A percentile compares a stretch with the other conserved stretches of the same genome.
Conservation (phyloP, 2,113 vertebrate genomes). For the Hystrix brachyura region DNA sequence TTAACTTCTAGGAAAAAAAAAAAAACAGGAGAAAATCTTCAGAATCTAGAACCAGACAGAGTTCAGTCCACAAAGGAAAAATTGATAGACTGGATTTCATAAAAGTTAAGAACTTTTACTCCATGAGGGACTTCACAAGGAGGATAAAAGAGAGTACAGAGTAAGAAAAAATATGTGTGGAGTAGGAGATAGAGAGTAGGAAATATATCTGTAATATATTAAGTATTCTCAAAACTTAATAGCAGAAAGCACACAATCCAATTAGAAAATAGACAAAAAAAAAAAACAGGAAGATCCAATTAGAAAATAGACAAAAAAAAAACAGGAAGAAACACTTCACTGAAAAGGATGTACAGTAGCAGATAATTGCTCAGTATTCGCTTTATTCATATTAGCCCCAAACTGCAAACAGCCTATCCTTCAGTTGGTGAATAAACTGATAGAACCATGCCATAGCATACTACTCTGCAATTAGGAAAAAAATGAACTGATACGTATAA, state of each 20-base stretch:
- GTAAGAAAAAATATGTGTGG: neutral
- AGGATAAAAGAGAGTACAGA: neutral
- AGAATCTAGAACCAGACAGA: neutral
- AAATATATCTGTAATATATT: neutral
- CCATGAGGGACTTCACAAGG: neutral
- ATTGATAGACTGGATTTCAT: neutral
- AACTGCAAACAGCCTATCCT: neutral
- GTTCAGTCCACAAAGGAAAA: neutral
- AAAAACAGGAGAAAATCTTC: neutral
- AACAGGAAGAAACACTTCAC: constrained; percentile 19
- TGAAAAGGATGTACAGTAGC: neutral
- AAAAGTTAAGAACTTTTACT: neutral
- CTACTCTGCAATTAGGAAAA: neutral
- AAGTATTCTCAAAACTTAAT: neutral
- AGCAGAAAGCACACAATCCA: neutral
- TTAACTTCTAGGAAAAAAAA: neutral
- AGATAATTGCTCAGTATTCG: neutral
- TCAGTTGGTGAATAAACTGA: neutral
- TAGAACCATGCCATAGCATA: neutral
- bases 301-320: constrained; percentile 18
- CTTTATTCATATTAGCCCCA: neutral
- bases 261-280: neutral
- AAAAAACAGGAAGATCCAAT: constrained; percentile 16
- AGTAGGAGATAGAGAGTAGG: no score
- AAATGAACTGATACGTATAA: neutral